A percentile compares a stretch with the other conserved stretches of the same genome.
These are phyloP conservation scores for Ophiodon elongatus DNA, from an alignment of 2,113 vertebrate genomes.

Conservation along the genomic window DNA sequence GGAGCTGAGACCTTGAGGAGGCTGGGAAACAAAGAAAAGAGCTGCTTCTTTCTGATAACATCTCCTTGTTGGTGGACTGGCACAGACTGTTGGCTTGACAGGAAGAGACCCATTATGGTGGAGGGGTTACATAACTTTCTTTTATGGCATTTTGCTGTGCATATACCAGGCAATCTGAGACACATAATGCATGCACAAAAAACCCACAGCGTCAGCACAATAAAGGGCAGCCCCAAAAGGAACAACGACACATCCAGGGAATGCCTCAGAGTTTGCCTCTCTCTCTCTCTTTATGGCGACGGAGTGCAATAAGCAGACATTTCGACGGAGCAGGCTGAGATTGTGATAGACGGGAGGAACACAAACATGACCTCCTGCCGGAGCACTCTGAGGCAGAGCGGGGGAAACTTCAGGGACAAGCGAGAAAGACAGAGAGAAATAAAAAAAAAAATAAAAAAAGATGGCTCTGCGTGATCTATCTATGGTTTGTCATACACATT, in stretches of 20 bases:
- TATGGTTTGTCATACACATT: slow-evolving; percentile 44
- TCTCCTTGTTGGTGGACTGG: slow-evolving; percentile 57
- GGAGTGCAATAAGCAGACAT: not conserved
- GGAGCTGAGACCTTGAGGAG: slow-evolving; percentile 7
- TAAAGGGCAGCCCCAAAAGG: slow-evolving; percentile 17
- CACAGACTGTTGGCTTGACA: slow-evolving; percentile 29
- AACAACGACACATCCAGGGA: not conserved
- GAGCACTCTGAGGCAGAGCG: not conserved
- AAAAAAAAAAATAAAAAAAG: slow-evolving; percentile 29
- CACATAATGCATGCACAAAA: slow-evolving; percentile 26
- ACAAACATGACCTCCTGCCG: slow-evolving; percentile 5
- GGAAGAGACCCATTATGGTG: slow-evolving; percentile 59
- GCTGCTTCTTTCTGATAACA: slow-evolving; percentile 34
- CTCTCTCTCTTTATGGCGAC: not conserved
- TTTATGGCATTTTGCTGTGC: slow-evolving; percentile 38
- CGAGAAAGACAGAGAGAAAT: not conserved
- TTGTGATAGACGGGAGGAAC: slow-evolving; percentile 10
- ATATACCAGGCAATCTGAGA: slow-evolving; percentile 11
- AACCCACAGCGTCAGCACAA: slow-evolving; percentile 39
- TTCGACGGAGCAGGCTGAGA: slow-evolving; percentile 4
- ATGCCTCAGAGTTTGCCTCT: not conserved
- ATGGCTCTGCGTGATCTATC: not conserved
- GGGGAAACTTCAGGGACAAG: not conserved
- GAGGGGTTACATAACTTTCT: slow-evolving; percentile 45
- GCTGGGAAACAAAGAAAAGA: slow-evolving; percentile 8